Conservation (phyloP, 1,140 invertebrate genomes). For the Panulirus ornatus region DNA sequence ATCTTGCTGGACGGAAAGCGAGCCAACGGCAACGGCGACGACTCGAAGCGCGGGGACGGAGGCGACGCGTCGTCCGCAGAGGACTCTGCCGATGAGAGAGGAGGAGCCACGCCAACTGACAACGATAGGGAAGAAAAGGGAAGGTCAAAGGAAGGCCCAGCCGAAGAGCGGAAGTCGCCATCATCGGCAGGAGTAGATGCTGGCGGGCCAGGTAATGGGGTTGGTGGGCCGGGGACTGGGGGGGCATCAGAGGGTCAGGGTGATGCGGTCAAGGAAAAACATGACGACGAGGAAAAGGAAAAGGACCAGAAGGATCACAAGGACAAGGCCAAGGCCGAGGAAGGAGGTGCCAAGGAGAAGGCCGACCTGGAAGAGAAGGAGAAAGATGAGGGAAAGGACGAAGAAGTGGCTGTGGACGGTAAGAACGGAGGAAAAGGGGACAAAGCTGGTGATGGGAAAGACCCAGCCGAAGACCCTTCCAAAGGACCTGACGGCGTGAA, state of each 20-base stretch:
- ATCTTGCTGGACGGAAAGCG: not conserved
- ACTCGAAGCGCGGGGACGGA: not conserved
- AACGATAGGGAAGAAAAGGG: not conserved
- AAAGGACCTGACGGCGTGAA: not conserved
- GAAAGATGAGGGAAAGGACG: not conserved
- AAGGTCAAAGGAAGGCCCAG: not conserved
- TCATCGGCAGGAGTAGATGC: not conserved
- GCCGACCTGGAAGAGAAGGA: not conserved
- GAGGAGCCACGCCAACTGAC: not conserved
- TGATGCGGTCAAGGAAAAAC: not conserved
- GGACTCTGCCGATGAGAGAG: not conserved
- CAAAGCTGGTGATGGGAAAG: not conserved
- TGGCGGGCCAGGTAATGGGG: conserved; percentile 22
- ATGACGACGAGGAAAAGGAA: not conserved
- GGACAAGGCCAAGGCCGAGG: not conserved
- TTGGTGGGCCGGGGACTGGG: not conserved
- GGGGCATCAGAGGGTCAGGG: not conserved
- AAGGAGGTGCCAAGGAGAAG: conserved; percentile 2
- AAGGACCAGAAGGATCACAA: conserved; percentile 5
- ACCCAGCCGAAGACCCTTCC: not conserved
- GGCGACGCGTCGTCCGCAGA: not conserved
- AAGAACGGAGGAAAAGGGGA: not conserved
- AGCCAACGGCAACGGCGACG: not conserved
- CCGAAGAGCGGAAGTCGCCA: not conserved
- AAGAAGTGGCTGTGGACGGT: not conserved